Percentiles rank a stretch among this genome's conserved stretches.
phyloP scores from a whole-genome alignment of 2,888 invertebrate species.

The Plebejus argus region DNA sequence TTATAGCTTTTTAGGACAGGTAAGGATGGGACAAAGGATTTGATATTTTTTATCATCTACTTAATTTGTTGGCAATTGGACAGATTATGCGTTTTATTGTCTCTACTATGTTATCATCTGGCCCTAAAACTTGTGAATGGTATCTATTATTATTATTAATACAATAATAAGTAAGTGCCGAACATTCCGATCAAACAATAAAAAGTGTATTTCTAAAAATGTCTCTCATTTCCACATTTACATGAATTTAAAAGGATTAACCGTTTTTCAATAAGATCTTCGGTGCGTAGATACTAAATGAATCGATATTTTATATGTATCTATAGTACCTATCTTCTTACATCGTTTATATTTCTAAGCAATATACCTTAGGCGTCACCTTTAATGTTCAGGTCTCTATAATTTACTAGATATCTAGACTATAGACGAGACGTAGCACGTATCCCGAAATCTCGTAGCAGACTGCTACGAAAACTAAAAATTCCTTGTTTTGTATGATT shows the following conservation, averaged over 20 bases:
- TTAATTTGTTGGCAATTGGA: slow-evolving; percentile 37
- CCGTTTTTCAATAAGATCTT: not conserved
- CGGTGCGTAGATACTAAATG: not conserved
- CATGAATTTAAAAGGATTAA: not conserved
- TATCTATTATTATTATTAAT: not conserved
- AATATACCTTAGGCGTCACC: not conserved
- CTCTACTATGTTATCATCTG: not conserved
- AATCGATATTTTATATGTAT: too few relatives aligned
- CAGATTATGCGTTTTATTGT: not conserved
- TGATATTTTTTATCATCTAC: slow-evolving; percentile 41
- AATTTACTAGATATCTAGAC: not conserved
- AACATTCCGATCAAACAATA: not conserved
- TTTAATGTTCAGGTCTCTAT: not conserved
- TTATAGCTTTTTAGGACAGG: slow-evolving; percentile 66
- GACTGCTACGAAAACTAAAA: not conserved
- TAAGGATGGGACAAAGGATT: slow-evolving; percentile 50
- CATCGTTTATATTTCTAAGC: not conserved
- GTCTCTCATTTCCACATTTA: not conserved
- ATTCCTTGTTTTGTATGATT: not conserved
- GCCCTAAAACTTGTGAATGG: not conserved
- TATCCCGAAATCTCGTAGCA: slow-evolving; percentile 8
- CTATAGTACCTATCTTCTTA: too few relatives aligned
- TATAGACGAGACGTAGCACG: not conserved
- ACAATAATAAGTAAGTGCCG: not conserved
- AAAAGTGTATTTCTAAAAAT: not conserved